phyloP scores from a whole-genome alignment of 2,888 invertebrate species.

The Neuroscelio doddi region DNA sequence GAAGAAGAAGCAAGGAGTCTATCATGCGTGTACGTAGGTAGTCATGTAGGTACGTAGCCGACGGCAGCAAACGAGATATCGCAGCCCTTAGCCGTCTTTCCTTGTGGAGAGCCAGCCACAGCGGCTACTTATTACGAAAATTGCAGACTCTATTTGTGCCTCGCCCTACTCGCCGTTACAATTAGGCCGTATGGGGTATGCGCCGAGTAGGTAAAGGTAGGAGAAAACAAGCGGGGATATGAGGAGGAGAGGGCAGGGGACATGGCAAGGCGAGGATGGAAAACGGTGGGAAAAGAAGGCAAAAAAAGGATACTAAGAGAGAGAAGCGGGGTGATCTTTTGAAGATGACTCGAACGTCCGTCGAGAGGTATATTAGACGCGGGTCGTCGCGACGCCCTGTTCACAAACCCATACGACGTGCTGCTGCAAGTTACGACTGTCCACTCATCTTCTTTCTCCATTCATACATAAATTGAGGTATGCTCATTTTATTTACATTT shows the following conservation, averaged over 20 bases:
- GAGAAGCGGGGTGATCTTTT: slow-evolving; percentile 49
- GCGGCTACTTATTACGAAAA: slow-evolving; percentile 59
- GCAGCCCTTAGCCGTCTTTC: slow-evolving; percentile 22
- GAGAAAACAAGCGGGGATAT: slow-evolving; percentile 18
- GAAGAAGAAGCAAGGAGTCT: not conserved
- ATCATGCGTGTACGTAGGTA: not conserved
- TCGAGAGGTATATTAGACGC: slow-evolving; percentile 67
- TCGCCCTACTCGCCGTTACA: slow-evolving; percentile 49
- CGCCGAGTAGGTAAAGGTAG: slow-evolving; percentile 8
- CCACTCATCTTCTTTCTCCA: not conserved
- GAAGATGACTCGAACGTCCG: slow-evolving; percentile 59
- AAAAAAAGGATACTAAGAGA: slow-evolving; percentile 31
- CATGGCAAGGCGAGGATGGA: slow-evolving; percentile 35
- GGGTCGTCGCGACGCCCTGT: slow-evolving; percentile 58
- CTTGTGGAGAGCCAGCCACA: slow-evolving; percentile 12
- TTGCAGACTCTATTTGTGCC: slow-evolving; percentile 61
- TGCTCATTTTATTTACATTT: not conserved
- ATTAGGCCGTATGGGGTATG: slow-evolving; percentile 50
- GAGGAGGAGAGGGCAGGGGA: slow-evolving; percentile 26
- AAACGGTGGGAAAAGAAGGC: slow-evolving; percentile 32
- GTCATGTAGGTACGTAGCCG: not conserved
- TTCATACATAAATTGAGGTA: not conserved
- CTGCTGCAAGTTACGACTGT: slow-evolving; percentile 38
- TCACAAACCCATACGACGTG: slow-evolving; percentile 61
- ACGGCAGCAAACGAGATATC: slow-evolving; percentile 19